phyloP scores from a whole-genome alignment of 1,140 invertebrate genomes.

The Sminthurinus signatus region DNA sequence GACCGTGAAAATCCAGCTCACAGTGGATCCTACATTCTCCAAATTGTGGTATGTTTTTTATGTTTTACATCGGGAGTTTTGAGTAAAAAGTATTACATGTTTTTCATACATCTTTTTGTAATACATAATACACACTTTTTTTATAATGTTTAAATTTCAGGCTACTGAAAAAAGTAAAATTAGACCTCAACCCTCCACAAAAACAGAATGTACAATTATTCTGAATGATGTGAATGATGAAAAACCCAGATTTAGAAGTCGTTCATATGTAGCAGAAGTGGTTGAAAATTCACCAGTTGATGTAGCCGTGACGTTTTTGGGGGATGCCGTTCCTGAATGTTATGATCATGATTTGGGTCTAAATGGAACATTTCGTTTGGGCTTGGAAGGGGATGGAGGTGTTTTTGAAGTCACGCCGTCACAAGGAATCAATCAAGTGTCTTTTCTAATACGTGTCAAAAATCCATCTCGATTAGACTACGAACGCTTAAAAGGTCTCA shows the following conservation, averaged over 20 bases:
- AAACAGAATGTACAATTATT: slow-evolving; percentile 85
- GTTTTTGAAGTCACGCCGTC: slow-evolving; percentile 85
- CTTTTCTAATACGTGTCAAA: slow-evolving; percentile 82
- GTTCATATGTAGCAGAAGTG: slow-evolving; percentile 76
- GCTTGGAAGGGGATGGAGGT: slow-evolving; percentile 67
- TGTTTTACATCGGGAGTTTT: too few relatives aligned
- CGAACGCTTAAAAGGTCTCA: slow-evolving; percentile 61
- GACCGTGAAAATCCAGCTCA: slow-evolving; percentile 71
- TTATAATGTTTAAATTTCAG: slow-evolving; percentile 46
- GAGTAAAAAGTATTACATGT: too few relatives aligned
- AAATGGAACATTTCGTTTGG: slow-evolving; percentile 59
- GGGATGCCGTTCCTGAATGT: slow-evolving; percentile 72
- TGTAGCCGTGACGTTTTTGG: slow-evolving; percentile 60
- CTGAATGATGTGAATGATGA: slow-evolving; percentile 94
- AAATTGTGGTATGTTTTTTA: slow-evolving; percentile 59
- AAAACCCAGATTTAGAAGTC: slow-evolving; percentile 70
- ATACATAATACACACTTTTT: too few relatives aligned
- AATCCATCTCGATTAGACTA: slow-evolving; percentile 76
- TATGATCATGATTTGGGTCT: slow-evolving; percentile 76
- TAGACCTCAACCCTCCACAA: slow-evolving; percentile 62
- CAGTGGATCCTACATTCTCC: slow-evolving; percentile 74
- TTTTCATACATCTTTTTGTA: too few relatives aligned
- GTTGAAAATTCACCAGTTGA: slow-evolving; percentile 85
- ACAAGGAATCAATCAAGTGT: slow-evolving; percentile 83
- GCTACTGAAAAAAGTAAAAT: slow-evolving; percentile 60